A percentile compares a stretch with the other conserved stretches of the same genome.
Conservation (phyloP, 2,888 invertebrate genomes). For the Troides aeacus region DNA sequence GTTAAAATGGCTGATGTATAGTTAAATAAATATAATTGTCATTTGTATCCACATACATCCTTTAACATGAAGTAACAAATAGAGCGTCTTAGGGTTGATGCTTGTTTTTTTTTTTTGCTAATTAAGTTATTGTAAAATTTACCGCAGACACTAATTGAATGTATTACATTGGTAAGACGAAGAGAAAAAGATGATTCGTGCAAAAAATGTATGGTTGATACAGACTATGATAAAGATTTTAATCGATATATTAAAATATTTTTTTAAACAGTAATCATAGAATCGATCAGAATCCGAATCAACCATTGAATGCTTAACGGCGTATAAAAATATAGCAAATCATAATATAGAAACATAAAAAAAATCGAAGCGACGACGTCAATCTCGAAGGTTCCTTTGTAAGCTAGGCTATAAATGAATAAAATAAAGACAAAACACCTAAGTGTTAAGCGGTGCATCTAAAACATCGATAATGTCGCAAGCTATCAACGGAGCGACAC, state of each 20-base stretch:
- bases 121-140: neutral
- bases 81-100: constrained; percentile 24
- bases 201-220: constrained; percentile 26
- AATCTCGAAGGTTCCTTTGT: constrained; percentile 34
- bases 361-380: constrained; percentile 42
- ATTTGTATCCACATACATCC: too few relatives aligned
- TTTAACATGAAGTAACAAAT: neutral
- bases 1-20: too few relatives aligned
- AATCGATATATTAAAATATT: neutral
- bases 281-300: constrained; percentile 34
- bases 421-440: constrained; percentile 61
- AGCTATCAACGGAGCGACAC: constrained; percentile 69
- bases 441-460: constrained; percentile 78
- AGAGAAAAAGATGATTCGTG: constrained; percentile 19
- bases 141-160: constrained; percentile 10
- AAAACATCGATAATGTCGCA: constrained; percentile 76
- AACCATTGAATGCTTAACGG: constrained; percentile 34
- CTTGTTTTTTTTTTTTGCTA: neutral
- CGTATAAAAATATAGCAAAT: constrained; percentile 34
- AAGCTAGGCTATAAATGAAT: constrained; percentile 36
- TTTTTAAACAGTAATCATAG: neutral
- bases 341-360: constrained; percentile 34
- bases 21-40: too few relatives aligned
- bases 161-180: constrained; percentile 5
- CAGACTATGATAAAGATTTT: constrained; percentile 16